Base-by-base conservation (phyloP, 1,140 invertebrate species). In the Zaprionus tsacasi region DNA sequence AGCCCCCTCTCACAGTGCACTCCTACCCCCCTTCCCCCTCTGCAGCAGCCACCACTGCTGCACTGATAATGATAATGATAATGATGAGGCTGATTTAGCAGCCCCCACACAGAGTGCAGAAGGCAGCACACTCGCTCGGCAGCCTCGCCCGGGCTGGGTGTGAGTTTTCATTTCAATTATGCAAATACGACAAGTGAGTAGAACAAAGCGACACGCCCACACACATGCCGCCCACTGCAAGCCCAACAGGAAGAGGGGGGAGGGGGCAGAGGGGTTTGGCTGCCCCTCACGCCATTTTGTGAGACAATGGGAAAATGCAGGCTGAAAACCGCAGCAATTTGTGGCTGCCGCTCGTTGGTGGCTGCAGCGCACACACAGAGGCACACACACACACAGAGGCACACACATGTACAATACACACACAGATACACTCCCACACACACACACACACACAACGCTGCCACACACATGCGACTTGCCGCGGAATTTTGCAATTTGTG, bases 401-500 rank as follows among this genome's bases (percentile, higher is more conserved):
- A 61, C 12, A 66, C n/a, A 52, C 8, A 33, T 13, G n/a, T 21
- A 64, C 45, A 52, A 30, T 30, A 30, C 45, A 38, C 17, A 25
- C 38, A 48, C n/a, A 3, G 27, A 30, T 11, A 17, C 12, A 27
- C 13, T 25, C 38, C 21, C 21, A 43, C 15, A 57, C 45, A 56
- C 17, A 38, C 36, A 52, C 6, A n/a, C 33, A 50, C 58, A 38
- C n/a, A 43, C n/a, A 15, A 15, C n/a, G 6, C 40, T 8, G 1
- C 7, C 48, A 50, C 56, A 55, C 54, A 55, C 54, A 55, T 72
- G 45, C 59, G 65, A 59, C 64, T 58, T 71, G 70, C 67, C 73
- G 77, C 80, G 83, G 76, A 88, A 87, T 88, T 87, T 87, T 87
- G 82, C 82, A 87, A 88, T 87, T 87, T 88, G 79, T 85, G 79